phyloP scores from a whole-genome alignment of 2,888 invertebrate species.

The Gryllus longicercus region DNA sequence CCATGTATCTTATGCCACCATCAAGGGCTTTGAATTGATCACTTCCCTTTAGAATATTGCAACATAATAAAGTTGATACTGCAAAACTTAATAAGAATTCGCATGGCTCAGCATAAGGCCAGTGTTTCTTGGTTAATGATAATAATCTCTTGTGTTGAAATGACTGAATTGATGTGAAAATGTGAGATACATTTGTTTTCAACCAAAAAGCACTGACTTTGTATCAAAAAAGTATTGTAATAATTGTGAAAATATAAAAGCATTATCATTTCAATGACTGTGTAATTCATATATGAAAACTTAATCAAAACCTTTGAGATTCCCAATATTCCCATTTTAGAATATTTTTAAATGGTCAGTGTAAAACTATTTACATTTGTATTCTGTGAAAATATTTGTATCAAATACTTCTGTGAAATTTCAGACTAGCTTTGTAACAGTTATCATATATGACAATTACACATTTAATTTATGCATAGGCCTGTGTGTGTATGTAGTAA shows the following conservation, averaged over 20 bases:
- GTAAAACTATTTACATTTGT: too few species aligned
- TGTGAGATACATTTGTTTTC: not conserved
- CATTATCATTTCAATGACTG: not conserved
- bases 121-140: not conserved
- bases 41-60: conserved; percentile 8
- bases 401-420: too few species aligned
- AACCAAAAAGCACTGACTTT: conserved; percentile 1
- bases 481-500: not conserved
- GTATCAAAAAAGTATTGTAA: not conserved
- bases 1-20: conserved; percentile 3
- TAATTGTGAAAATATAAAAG: not conserved
- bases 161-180: not conserved
- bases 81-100: conserved; percentile 3
- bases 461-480: conserved; percentile 1
- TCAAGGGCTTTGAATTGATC: conserved; percentile 17
- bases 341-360: too few species aligned
- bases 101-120: conserved; percentile 11
- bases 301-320: too few species aligned
- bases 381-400: too few species aligned
- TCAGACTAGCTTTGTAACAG: too few species aligned
- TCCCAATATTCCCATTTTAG: too few species aligned
- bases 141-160: not conserved
- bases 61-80: not conserved
- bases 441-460: not conserved
- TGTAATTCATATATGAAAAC: not conserved